These are phyloP conservation scores for Drosophila antonietae DNA, from an alignment of 2,888 invertebrate species.

Conservation along the genomic window DNA sequence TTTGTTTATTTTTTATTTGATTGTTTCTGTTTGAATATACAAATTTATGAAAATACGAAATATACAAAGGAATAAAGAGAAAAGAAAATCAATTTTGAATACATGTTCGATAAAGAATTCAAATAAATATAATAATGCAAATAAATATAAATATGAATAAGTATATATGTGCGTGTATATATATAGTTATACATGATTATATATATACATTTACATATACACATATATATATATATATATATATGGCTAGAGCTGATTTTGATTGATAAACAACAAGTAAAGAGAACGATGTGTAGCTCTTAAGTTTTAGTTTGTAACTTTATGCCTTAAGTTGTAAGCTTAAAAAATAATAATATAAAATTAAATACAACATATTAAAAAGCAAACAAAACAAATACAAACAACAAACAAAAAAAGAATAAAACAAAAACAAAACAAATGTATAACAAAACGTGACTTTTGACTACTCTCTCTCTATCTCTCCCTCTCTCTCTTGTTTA, in stretches of 20 bases:
- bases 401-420: conserved; percentile 57
- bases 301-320: conserved; percentile 82
- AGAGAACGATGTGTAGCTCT: conserved; percentile 62
- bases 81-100: conserved; percentile 19
- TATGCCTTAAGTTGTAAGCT: conserved; percentile 84
- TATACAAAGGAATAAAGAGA: conserved; percentile 16
- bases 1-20: conserved; percentile 2
- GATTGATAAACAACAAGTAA: conserved; percentile 42
- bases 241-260: conserved; percentile 61
- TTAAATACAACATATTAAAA: conserved; percentile 73
- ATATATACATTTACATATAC: conserved; percentile 6
- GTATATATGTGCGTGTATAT: background rate
- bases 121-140: conserved; percentile 40
- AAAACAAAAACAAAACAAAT: conserved; percentile 62
- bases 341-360: conserved; percentile 73
- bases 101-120: conserved; percentile 37
- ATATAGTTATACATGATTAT: conserved; percentile 7
- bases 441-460: conserved; percentile 61
- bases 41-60: conserved; percentile 21
- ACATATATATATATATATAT: too few species aligned
- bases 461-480: background rate
- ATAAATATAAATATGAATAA: conserved; percentile 1
- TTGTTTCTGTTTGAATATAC: conserved; percentile 7
- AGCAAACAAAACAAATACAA: conserved; percentile 63
- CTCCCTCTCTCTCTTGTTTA: too few species aligned